Conservation (phyloP, 2,888 invertebrate species). For the Sthenelais limicola region DNA sequence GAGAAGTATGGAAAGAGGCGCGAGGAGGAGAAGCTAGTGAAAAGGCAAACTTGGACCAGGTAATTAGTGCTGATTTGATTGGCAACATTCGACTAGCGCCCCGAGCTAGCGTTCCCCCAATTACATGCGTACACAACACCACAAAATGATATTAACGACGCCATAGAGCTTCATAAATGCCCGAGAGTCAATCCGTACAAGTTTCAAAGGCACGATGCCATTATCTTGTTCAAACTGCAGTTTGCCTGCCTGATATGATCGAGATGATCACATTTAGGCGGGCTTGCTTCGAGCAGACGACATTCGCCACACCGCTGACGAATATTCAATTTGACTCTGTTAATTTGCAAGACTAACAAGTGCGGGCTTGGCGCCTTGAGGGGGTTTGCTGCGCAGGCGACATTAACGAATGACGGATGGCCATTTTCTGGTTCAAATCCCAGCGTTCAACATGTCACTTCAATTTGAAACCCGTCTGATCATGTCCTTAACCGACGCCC, state of each 20-base stretch:
- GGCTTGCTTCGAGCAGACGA: not conserved
- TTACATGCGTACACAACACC: slow-evolving; percentile 34
- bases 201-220: slow-evolving; percentile 29
- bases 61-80: slow-evolving; percentile 38
- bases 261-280: slow-evolving; percentile 14
- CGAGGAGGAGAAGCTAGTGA: slow-evolving; percentile 14
- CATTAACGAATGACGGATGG: slow-evolving; percentile 6
- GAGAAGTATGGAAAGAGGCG: not conserved
- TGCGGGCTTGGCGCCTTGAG: not conserved
- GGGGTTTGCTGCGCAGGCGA: not conserved
- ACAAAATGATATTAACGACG: slow-evolving; percentile 31
- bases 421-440: slow-evolving; percentile 38
- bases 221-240: slow-evolving; percentile 40
- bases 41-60: slow-evolving; percentile 34
- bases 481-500: not conserved
- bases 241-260: slow-evolving; percentile 24
- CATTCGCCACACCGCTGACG: slow-evolving; percentile 9
- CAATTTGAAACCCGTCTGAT: slow-evolving; percentile 29
- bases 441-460: slow-evolving; percentile 38
- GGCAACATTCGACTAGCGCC: slow-evolving; percentile 28
- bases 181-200: slow-evolving; percentile 22
- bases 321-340: slow-evolving; percentile 35
- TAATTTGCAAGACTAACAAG: slow-evolving; percentile 39
- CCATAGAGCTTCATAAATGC: slow-evolving; percentile 39
- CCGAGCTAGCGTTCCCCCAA: slow-evolving; percentile 29